phyloP scores from a whole-genome alignment of 2,113 vertebrate genomes.

The Pseudorasbora parva region DNA sequence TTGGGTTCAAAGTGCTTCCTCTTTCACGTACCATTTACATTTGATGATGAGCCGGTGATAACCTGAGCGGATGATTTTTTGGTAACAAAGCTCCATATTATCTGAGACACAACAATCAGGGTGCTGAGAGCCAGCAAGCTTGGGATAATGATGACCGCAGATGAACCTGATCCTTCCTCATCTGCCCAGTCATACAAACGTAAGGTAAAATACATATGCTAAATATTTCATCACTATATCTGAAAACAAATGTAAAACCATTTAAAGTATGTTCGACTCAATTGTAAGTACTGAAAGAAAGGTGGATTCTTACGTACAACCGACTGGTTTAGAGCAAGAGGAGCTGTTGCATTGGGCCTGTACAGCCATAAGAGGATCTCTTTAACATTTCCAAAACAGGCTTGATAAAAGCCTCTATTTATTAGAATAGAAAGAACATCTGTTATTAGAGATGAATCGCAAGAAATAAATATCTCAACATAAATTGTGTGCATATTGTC shows the following conservation, averaged over 20 bases:
- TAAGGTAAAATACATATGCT: background rate
- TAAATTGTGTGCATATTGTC: background rate
- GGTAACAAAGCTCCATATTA: slow-evolving; percentile 69
- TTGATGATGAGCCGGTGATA: background rate
- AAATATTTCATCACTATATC: background rate
- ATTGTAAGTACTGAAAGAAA: slow-evolving; percentile 9
- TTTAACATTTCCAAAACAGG: slow-evolving; percentile 58
- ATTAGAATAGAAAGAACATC: background rate
- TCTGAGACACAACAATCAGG: slow-evolving; percentile 64
- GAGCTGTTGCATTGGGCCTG: slow-evolving; percentile 58
- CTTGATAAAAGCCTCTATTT: slow-evolving; percentile 7
- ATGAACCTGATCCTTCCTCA: slow-evolving; percentile 57
- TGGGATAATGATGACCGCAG: slow-evolving; percentile 70
- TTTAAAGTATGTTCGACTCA: background rate
- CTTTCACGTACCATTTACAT: slow-evolving; percentile 51
- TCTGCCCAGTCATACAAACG: slow-evolving; percentile 58
- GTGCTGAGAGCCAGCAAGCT: slow-evolving; percentile 68
- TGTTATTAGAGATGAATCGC: background rate
- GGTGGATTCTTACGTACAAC: slow-evolving; percentile 59
- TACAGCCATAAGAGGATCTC: slow-evolving; percentile 54
- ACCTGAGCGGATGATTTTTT: slow-evolving; percentile 40
- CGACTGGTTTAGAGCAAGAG: slow-evolving; percentile 39
- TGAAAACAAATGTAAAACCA: background rate
- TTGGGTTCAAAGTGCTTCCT: background rate
- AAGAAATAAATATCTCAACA: background rate